Evolutionary conservation across 2,888 invertebrate species (phyloP).

Genomic region (Yponomeuta malinellus): DNA sequence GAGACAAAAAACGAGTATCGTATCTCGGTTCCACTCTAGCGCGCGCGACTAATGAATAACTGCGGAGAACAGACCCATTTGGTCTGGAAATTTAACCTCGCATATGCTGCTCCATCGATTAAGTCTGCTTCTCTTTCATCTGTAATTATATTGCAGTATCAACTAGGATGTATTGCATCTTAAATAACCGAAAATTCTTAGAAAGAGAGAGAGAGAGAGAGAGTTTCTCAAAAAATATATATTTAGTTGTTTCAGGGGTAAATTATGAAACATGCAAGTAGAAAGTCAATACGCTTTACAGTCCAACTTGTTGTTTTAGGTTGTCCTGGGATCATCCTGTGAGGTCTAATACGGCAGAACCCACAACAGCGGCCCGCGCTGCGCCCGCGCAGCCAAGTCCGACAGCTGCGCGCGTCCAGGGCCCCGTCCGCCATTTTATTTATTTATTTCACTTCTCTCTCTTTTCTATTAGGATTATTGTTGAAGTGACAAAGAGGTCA

Average conservation of each 20-base stretch:
- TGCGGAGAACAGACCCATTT: slow-evolving; percentile 4
- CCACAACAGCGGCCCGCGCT: slow-evolving; percentile 47
- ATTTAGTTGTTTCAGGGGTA: too few relatives aligned
- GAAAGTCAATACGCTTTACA: neutral
- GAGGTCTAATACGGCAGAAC: neutral
- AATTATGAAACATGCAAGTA: too few relatives aligned
- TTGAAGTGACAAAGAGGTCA: slow-evolving; percentile 67
- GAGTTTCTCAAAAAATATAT: too few relatives aligned
- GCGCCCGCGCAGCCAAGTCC: slow-evolving; percentile 29
- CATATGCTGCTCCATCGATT: too few relatives aligned
- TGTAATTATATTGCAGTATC: neutral
- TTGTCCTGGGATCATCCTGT: neutral
- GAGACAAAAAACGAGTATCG: slow-evolving; percentile 68
- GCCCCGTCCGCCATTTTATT: slow-evolving; percentile 58
- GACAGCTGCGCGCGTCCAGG: slow-evolving; percentile 21
- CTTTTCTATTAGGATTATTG: slow-evolving; percentile 30
- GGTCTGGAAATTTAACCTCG: neutral
- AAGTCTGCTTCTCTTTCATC: too few relatives aligned
- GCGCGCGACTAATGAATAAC: slow-evolving; percentile 63
- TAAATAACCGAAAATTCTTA: too few relatives aligned
- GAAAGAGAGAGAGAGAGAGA: too few relatives aligned
- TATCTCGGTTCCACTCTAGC: slow-evolving; percentile 71
- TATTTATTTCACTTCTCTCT: slow-evolving; percentile 66
- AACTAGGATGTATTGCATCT: neutral
- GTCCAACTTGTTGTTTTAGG: neutral